Conservation (phyloP, 2,113 vertebrate genomes). For the Hepsetus odoe region DNA sequence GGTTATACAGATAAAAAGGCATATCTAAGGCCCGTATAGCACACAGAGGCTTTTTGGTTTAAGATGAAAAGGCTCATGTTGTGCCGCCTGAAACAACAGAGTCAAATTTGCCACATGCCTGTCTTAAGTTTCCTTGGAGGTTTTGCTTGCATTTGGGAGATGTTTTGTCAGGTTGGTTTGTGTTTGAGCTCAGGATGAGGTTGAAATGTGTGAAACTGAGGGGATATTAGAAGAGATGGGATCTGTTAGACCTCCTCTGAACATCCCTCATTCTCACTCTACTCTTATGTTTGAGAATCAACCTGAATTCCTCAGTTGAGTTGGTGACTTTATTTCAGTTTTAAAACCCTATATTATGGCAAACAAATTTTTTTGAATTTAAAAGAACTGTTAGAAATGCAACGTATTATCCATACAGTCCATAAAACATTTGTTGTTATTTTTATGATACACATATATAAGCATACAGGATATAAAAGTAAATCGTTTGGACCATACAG, state of each 20-base stretch:
- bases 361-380: too few relatives aligned
- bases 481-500: too few relatives aligned
- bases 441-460: too few relatives aligned
- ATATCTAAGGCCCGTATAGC: not conserved
- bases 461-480: too few relatives aligned
- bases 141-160: not conserved
- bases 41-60: not conserved
- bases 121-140: not conserved
- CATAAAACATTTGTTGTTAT: too few relatives aligned
- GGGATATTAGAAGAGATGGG: not conserved
- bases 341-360: too few relatives aligned
- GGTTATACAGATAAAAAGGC: too few relatives aligned
- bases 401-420: too few relatives aligned
- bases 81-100: not conserved
- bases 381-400: too few relatives aligned
- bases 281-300: not conserved
- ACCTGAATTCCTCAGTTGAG: not conserved
- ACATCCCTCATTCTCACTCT: not conserved
- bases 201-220: conserved; percentile 23
- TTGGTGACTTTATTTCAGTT: too few relatives aligned
- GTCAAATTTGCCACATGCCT: not conserved
- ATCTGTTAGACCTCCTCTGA: not conserved
- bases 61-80: not conserved
- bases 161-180: not conserved
- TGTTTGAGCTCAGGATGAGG: not conserved